Base-by-base conservation (phyloP, 2,888 invertebrate species). In the Salpingus planirostris region DNA sequence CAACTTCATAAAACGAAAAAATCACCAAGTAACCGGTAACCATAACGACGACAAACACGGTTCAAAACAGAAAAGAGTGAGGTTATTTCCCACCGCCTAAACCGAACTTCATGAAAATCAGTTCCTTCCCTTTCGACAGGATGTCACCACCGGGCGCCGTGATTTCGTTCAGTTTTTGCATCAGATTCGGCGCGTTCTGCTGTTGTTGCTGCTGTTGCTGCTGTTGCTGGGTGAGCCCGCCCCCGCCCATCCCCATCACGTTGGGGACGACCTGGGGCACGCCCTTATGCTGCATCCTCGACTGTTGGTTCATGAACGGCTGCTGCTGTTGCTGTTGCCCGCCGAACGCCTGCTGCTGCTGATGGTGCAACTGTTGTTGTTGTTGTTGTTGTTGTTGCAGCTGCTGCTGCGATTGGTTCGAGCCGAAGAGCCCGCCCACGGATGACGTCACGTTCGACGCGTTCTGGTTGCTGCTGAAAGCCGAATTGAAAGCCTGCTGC, bases 81-180 rank as follows among this genome's bases (percentile, higher is more conserved):
- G 54, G 58, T 62, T 64, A 65, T 63, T 65, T 65, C 27, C n/a
- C n/a, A n/a, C 79, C 80, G 57, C 86, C 85, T 52, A 90, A 75
- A 48, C 90, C 90, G 66, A 91, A 91, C 70, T 87, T 87, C 82
- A 90, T 90, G 68, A 91, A 90, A 64, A 90, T 87, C 49, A 90
- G 79, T 71, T 90, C 90, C 69, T 91, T 90, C 57, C 90, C 90
- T 67, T 90, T 90, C 59, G 89, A 88, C 53, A 90, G 73, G 50
- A 90, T 87, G 62, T 89, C 89, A 54, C 88, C 88, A 43, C 89
- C 89, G 50, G 88, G 86, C 40, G 83, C 83, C 34, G 88, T 84
- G 71, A 89, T 87, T 63, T 89, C 89, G 53, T 84, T 79, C 62
- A 89, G 78, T 67, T 89, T 89, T 64, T 88, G 86, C 80, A 89